Percentiles rank a stretch among this genome's conserved stretches.
Conservation (phyloP, 2,797 vertebrate species). For the Coracias cyanogaster region DNA sequence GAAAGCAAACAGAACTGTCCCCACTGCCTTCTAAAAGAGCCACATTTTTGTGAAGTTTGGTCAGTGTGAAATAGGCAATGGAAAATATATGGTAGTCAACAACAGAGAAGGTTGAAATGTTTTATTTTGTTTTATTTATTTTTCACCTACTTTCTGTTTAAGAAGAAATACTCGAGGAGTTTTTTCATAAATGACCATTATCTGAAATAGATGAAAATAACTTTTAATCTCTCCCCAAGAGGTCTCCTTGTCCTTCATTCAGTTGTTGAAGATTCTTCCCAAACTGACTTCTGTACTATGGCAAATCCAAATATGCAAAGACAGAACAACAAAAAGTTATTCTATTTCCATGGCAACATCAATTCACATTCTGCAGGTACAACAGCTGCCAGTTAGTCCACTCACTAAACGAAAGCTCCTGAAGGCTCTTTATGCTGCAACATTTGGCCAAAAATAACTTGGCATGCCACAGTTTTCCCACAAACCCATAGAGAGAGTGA, state of each 20-base stretch:
- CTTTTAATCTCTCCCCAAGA: neutral
- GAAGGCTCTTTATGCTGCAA: constrained; percentile 55
- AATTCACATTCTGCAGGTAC: constrained; percentile 90
- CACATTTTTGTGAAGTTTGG: neutral
- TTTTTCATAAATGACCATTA: neutral
- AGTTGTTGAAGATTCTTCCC: neutral
- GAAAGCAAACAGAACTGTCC: neutral
- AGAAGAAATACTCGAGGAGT: neutral
- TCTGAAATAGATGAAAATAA: neutral
- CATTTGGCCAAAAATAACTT: constrained; percentile 79
- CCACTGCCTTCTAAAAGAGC: neutral
- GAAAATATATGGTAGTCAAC: neutral
- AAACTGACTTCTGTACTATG: constrained; percentile 17
- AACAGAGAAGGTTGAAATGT: neutral
- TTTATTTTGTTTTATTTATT: neutral
- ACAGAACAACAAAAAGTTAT: constrained; percentile 46
- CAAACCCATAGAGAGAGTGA: constrained; percentile 59
- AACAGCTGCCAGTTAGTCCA: constrained; percentile 83
- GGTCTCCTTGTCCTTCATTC: neutral
- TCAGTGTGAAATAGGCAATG: neutral
- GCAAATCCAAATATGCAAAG: constrained; percentile 65
- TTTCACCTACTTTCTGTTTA: neutral
- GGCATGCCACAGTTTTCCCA: constrained; percentile 70
- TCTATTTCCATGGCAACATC: constrained; percentile 91
- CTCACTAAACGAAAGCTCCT: constrained; percentile 77